Evolutionary conservation across 2,888 invertebrate genomes (phyloP).

Genomic region (Norana najaformis): DNA sequence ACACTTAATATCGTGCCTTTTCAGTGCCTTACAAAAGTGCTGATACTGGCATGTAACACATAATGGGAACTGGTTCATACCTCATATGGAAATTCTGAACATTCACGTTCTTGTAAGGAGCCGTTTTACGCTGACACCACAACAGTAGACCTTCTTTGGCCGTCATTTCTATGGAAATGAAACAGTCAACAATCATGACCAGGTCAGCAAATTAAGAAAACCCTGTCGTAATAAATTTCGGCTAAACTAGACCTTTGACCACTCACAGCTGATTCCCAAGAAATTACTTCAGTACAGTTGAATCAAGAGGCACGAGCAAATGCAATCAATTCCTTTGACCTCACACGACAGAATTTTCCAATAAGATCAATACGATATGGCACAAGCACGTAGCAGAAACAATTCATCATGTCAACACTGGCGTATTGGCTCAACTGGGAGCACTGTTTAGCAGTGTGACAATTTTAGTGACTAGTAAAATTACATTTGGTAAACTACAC

Average conservation of each 20-base stretch:
- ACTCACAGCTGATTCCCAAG: background rate
- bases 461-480: background rate
- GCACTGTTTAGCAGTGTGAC: too few relatives aligned
- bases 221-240: background rate
- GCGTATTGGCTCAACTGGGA: background rate
- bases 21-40: background rate
- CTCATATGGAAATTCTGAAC: conserved; percentile 99
- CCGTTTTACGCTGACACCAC: conserved; percentile 99
- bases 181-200: background rate
- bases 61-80: conserved; percentile 52
- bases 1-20: background rate
- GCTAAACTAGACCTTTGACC: background rate
- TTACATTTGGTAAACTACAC: background rate
- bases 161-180: conserved; percentile 71
- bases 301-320: background rate
- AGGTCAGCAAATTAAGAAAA: background rate
- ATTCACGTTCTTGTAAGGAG: conserved; percentile 99
- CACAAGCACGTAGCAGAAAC: background rate
- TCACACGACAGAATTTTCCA: too few relatives aligned
- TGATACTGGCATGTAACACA: too few relatives aligned
- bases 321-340: background rate
- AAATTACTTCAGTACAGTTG: background rate
- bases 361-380: too few relatives aligned
- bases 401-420: background rate
- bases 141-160: conserved; percentile 98